These are phyloP conservation scores for Loris lydekkerianus DNA, from an alignment of 2,797 vertebrate genomes.

Conservation along the genomic window DNA sequence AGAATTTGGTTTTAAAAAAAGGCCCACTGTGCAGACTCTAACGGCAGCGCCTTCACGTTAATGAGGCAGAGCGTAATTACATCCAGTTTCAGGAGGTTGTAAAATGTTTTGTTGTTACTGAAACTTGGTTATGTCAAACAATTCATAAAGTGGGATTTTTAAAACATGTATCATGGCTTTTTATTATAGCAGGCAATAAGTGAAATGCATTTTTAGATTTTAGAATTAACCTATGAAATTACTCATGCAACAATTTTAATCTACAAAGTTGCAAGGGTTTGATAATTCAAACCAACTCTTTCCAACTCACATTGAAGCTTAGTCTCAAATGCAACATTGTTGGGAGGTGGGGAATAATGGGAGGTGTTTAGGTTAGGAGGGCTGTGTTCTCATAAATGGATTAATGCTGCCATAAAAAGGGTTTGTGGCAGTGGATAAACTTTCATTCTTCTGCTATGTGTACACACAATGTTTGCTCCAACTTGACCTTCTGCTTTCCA, in stretches of 20 bases:
- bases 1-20: background rate
- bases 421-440: background rate
- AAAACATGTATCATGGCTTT: conserved; percentile 30
- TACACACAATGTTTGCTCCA: background rate
- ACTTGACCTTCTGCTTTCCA: background rate
- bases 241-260: background rate
- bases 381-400: background rate
- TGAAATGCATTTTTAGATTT: conserved; percentile 3
- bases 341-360: background rate
- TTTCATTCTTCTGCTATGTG: background rate
- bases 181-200: background rate
- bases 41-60: background rate
- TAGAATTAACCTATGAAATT: background rate
- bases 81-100: background rate
- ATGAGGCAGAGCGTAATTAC: background rate
- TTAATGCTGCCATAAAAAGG: background rate
- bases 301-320: background rate
- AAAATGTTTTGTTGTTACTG: background rate
- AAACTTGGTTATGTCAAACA: background rate
- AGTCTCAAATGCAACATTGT: background rate
- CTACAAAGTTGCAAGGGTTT: background rate
- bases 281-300: background rate
- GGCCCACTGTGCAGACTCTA: background rate
- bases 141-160: conserved; percentile 1
- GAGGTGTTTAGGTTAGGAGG: background rate